phyloP scores from a whole-genome alignment of 2,888 invertebrate genomes.

The Ichneumon xanthorius region DNA sequence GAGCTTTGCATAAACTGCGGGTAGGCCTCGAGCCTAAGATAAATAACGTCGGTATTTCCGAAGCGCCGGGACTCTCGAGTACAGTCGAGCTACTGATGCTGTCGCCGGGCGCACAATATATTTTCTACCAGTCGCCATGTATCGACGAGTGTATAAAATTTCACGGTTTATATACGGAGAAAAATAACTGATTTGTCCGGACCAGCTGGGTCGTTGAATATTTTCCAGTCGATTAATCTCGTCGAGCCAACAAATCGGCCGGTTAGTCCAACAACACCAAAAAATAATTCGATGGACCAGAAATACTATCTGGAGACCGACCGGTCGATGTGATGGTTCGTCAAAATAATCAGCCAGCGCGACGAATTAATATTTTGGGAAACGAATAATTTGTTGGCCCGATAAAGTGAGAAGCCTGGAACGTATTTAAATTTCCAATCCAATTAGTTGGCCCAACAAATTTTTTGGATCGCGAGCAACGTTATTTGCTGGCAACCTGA shows the following conservation, averaged over 20 bases:
- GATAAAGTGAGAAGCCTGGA: no score
- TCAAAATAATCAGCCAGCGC: no score
- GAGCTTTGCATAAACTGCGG: slow-evolving; percentile 64
- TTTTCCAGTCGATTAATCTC: neutral
- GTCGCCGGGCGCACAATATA: neutral
- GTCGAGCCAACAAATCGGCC: neutral
- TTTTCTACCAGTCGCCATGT: neutral
- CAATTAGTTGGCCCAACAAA: no score
- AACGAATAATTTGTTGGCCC: no score
- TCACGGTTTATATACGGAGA: neutral
- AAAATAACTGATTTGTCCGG: neutral
- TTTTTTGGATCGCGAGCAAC: no score
- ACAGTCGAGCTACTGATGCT: slow-evolving; percentile 5
- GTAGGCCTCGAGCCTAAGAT: slow-evolving; percentile 50
- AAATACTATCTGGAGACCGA: no score
- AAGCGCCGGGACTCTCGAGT: slow-evolving; percentile 1
- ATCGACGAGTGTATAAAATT: slow-evolving; percentile 1
- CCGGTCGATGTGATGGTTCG: no score
- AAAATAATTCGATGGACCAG: no score
- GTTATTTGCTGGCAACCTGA: no score
- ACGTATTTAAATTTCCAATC: no score
- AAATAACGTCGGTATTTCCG: slow-evolving; percentile 63
- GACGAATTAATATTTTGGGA: no score
- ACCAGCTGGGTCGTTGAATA: neutral
- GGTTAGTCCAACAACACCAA: neutral